Conservation (phyloP, 2,888 invertebrate species). For the Ormyrus rosae region DNA sequence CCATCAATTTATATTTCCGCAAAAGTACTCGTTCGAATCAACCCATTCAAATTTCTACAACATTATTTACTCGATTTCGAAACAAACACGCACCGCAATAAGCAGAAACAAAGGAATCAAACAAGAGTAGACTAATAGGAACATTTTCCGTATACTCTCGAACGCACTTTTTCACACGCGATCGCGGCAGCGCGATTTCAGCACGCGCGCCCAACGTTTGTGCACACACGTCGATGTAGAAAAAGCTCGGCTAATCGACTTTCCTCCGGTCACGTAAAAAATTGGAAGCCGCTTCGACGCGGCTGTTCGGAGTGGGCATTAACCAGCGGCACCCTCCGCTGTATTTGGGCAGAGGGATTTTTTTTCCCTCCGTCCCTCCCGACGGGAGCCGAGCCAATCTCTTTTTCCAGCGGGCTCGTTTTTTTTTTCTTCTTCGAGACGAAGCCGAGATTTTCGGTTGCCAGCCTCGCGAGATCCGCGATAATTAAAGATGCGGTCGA, state of each 20-base stretch:
- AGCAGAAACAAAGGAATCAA: too few relatives aligned
- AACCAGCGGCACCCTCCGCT: neutral
- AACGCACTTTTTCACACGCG: too few relatives aligned
- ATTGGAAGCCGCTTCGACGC: constrained; percentile 18
- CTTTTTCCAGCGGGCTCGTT: neutral
- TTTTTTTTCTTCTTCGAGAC: neutral
- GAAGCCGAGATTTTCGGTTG: neutral
- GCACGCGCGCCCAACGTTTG: neutral
- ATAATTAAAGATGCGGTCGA: constrained; percentile 29
- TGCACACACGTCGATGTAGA: constrained; percentile 9
- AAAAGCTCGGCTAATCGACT: constrained; percentile 32
- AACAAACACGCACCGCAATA: too few relatives aligned
- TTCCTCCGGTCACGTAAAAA: constrained; percentile 47
- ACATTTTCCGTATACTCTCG: too few relatives aligned
- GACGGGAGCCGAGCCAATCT: neutral
- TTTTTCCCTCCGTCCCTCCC: neutral
- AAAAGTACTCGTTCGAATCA: too few relatives aligned
- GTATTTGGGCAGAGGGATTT: too few relatives aligned
- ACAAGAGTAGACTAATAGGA: too few relatives aligned
- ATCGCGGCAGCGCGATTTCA: too few relatives aligned
- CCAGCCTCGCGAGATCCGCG: neutral
- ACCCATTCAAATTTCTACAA: too few relatives aligned
- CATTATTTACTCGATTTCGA: too few relatives aligned
- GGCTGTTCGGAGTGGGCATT: neutral
- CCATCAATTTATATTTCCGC: too few relatives aligned